Conservation (phyloP, 2,888 invertebrate genomes). For the Dyspetes luteomarginatus region DNA sequence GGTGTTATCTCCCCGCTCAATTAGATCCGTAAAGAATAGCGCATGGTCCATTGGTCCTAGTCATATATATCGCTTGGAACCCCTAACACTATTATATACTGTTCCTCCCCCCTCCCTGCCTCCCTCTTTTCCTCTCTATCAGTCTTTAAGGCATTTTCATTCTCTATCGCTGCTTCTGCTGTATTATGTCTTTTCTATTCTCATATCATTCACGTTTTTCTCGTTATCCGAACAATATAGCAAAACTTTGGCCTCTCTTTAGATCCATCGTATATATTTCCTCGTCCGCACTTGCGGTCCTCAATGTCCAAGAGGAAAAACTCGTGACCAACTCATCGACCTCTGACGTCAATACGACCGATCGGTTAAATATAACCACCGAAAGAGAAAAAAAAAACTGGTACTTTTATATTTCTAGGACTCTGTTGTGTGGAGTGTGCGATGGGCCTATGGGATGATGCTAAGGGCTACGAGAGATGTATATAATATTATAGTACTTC, state of each 20-base stretch:
- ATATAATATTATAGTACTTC: neutral
- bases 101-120: constrained; percentile 51
- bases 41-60: constrained; percentile 77
- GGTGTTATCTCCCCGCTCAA: constrained; percentile 82
- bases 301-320: neutral
- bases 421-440: neutral
- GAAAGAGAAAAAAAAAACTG: constrained; percentile 17
- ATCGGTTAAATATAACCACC: constrained; percentile 44
- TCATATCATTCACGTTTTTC: constrained; percentile 48
- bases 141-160: constrained; percentile 32
- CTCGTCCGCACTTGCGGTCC: neutral
- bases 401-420: constrained; percentile 15
- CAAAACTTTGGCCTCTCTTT: constrained; percentile 29
- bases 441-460: constrained; percentile 16
- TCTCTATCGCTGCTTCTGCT: constrained; percentile 36
- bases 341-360: constrained; percentile 47
- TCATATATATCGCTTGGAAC: constrained; percentile 59
- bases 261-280: constrained; percentile 4
- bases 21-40: constrained; percentile 82
- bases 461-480: constrained; percentile 31
- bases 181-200: constrained; percentile 58
- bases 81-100: constrained; percentile 30
- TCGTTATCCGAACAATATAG: constrained; percentile 33
- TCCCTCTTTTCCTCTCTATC: constrained; percentile 44
- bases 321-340: constrained; percentile 13